Evolutionary conservation across 2,888 invertebrate species (phyloP).

Genomic region (Epistrophe grossulariae): DNA sequence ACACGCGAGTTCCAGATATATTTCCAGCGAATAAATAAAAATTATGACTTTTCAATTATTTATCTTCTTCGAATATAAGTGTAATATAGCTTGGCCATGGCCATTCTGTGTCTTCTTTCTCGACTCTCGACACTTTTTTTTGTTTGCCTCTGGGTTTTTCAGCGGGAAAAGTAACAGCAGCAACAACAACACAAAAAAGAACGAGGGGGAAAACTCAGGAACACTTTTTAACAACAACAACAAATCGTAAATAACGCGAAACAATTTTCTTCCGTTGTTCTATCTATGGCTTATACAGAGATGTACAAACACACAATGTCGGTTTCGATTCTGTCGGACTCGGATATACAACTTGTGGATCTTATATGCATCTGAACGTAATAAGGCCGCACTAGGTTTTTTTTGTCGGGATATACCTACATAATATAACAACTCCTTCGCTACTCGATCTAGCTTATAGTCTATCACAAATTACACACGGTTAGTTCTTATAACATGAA

Average conservation of each 20-base stretch:
- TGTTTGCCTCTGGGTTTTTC: not conserved
- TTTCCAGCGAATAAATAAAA: conserved; percentile 62
- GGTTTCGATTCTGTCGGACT: conserved; percentile 9
- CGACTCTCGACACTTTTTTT: conserved; percentile 50
- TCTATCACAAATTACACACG: conserved; percentile 74
- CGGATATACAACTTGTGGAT: conserved; percentile 11
- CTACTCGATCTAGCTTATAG: conserved; percentile 46
- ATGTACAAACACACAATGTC: conserved; percentile 13
- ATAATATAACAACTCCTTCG: conserved; percentile 16
- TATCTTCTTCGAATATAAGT: conserved; percentile 45
- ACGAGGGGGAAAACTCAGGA: not conserved
- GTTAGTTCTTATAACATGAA: conserved; percentile 69
- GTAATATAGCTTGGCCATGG: not conserved
- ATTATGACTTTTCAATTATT: conserved; percentile 75
- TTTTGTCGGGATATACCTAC: conserved; percentile 42
- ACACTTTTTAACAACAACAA: conserved; percentile 48
- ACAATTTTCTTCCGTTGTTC: conserved; percentile 73
- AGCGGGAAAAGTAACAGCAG: not conserved
- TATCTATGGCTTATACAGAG: conserved; percentile 32
- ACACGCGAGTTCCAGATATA: conserved; percentile 34
- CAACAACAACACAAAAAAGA: not conserved
- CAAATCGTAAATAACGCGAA: conserved; percentile 72
- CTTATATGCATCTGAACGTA: conserved; percentile 26
- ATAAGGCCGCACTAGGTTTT: conserved; percentile 34
- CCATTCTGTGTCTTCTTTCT: conserved; percentile 3